A percentile compares a stretch with the other conserved stretches of the same genome.
These are phyloP conservation scores for Chrysopa pallens DNA, from an alignment of 1,140 invertebrate genomes.

Conservation along the genomic window DNA sequence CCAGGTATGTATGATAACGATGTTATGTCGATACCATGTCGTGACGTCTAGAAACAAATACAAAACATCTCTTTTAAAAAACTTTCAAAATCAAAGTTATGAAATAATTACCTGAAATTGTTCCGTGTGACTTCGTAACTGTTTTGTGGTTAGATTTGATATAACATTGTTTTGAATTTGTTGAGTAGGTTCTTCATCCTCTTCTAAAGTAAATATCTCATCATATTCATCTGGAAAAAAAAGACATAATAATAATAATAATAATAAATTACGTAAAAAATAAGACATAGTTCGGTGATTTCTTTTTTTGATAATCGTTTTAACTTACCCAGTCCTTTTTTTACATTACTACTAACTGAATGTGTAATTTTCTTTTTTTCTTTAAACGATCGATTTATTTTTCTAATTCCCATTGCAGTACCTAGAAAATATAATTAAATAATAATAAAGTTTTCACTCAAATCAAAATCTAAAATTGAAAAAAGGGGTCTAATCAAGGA, in stretches of 20 bases:
- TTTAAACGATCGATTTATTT: constrained; percentile 26
- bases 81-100: no score
- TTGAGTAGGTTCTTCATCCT: constrained; percentile 28
- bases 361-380: neutral
- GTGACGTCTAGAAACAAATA: constrained; percentile 2
- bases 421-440: constrained; percentile 25
- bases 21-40: constrained; percentile 69
- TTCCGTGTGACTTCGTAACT: no score
- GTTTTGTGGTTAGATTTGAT: no score
- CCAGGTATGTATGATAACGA: constrained; percentile 68
- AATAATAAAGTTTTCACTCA: no score
- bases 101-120: no score
- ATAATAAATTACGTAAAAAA: neutral
- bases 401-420: constrained; percentile 52
- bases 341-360: neutral
- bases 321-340: no score
- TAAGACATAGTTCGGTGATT: no score
- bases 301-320: no score
- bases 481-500: no score
- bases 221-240: constrained; percentile 22
- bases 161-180: no score
- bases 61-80: no score
- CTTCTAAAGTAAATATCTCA: constrained; percentile 55
- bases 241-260: neutral
- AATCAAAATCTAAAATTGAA: no score